A percentile compares a stretch with the other conserved stretches of the same genome.
phyloP scores from a whole-genome alignment of 2,113 vertebrate genomes.

The Dromiciops gliroides region DNA sequence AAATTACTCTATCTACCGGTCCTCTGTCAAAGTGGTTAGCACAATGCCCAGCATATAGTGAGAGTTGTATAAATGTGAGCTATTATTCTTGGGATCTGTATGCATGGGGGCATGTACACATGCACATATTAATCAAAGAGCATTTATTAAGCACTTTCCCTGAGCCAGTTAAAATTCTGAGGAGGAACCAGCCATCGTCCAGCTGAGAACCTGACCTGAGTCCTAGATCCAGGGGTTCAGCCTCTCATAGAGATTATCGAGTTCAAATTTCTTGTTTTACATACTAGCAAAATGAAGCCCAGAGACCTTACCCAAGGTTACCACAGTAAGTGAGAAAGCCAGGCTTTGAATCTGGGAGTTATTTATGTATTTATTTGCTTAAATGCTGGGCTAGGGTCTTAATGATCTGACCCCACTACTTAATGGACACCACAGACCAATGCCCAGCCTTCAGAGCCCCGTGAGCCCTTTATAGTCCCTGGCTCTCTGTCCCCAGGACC shows the following conservation, averaged over 20 bases:
- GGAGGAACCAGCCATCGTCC: not conserved
- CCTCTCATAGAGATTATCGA: not conserved
- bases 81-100: not conserved
- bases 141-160: not conserved
- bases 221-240: not conserved
- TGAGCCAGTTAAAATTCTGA: not conserved
- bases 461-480: not conserved
- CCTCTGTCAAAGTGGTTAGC: not conserved
- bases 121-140: not conserved
- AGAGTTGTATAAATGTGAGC: not conserved
- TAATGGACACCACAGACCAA: not conserved
- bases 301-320: not conserved
- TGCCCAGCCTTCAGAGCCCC: not conserved
- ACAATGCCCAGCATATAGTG: not conserved
- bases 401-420: not conserved
- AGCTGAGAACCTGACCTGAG: not conserved
- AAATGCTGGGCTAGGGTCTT: not conserved
- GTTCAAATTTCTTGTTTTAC: not conserved
- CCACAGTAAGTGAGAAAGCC: too few relatives aligned
- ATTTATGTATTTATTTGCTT: too few relatives aligned
- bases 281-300: not conserved
- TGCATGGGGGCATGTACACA: not conserved
- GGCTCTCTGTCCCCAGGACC: not conserved
- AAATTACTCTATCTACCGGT: not conserved
- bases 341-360: too few relatives aligned